Base-by-base conservation (phyloP, 2,888 invertebrate species). In the Antheraea assamensis region DNA sequence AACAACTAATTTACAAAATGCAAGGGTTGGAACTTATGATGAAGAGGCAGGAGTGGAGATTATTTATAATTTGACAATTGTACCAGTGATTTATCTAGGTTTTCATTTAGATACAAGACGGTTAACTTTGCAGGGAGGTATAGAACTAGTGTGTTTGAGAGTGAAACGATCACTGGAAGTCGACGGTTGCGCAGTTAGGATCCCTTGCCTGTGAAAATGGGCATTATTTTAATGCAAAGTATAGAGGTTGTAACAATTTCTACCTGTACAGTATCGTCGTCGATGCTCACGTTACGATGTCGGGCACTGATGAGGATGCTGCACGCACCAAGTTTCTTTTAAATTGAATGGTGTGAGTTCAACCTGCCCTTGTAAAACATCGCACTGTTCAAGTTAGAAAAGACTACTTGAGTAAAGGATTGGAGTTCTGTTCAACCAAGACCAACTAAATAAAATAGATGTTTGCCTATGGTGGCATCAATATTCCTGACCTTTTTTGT, bases 151-250 rank as follows among this genome's bases (percentile, higher is more conserved):
- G 42, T 42, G 91, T 87, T 91, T 89, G 88, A 90, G 93, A 88
- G 91, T 92, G 90, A 91, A 88, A 86, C 85, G 87, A 86, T 93
- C 93, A 93, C 94, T 92, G 93, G 88, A 90, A 87, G 24, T 87
- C 88, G 88, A 91, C 85, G 93, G 89, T 90, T 89, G 92, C 88
- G 93, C 87, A 90, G 93, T 92, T 93, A 91, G 93, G 92, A 93
- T 93, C 93, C 94, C 94, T 94, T 95, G 94, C 95, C 95, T 95
- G 95, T 95, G 96, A 96, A 96, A 97, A 97, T 96, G 96, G 96
- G 96, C 97, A 97, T 97, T 97, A 97, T 96, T 97, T 97, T 97
- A 96, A 96, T 97, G 97, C 97, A 97, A 97, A 97, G 97, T 97
- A 97, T 97, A 97, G 97, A 97, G 96, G 97, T 97, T 97, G 97